These are phyloP conservation scores for Eospalax fontanierii DNA, from an alignment of 2,797 vertebrate species.

Conservation along the genomic window DNA sequence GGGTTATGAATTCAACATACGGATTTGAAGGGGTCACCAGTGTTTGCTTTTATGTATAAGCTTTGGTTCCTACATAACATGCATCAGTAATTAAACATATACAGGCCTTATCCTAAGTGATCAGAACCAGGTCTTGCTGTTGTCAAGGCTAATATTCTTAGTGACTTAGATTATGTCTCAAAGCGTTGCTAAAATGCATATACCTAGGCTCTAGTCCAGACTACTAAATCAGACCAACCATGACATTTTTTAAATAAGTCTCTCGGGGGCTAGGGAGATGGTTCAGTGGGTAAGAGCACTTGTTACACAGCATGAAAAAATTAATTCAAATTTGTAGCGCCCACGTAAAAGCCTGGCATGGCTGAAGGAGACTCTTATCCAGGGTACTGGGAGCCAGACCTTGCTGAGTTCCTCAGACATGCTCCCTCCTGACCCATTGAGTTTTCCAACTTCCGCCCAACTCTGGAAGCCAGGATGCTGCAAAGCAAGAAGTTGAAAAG, in stretches of 20 bases:
- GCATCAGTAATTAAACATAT: conserved; percentile 18
- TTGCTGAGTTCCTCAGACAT: background rate
- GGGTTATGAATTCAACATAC: background rate
- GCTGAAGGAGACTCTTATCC: background rate
- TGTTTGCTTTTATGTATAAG: conserved; percentile 57
- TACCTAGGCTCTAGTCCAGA: background rate
- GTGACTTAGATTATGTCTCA: background rate
- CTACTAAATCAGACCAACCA: background rate
- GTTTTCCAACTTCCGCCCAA: background rate
- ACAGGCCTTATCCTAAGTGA: background rate
- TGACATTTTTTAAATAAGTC: background rate
- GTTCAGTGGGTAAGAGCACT: background rate
- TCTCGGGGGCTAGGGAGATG: background rate
- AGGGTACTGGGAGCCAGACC: background rate
- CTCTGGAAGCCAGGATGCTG: background rate
- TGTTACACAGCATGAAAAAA: background rate
- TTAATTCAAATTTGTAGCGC: background rate
- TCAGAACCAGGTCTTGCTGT: background rate
- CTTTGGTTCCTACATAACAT: conserved; percentile 1
- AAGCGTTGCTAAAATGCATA: background rate
- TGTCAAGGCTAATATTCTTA: background rate
- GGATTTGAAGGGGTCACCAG: background rate
- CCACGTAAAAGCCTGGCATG: background rate
- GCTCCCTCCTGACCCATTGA: background rate
- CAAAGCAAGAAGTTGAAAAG: background rate